Base-by-base conservation (phyloP, 1,140 invertebrate species). In the Acromyrmex heyeri region DNA sequence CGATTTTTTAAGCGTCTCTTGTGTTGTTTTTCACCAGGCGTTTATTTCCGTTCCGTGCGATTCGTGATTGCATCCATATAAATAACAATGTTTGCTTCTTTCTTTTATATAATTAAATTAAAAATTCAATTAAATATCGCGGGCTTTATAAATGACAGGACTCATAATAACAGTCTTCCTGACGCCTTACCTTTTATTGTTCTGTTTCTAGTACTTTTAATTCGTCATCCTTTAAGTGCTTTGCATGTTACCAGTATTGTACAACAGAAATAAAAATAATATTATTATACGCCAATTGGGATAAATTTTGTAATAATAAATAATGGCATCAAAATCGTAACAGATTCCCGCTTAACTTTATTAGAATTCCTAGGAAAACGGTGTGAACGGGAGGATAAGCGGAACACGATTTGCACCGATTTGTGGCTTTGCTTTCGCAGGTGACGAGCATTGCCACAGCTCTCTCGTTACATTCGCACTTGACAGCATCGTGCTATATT, bases 291-390 rank as follows among this genome's bases (percentile, higher is more conserved):
- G 3, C 21, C 65, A 38, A 44, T 67, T n/a, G 24, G 53, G 55
- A 83, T 62, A 50, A 83, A 83, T 44, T 24, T 24, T 38, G 3
- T 24, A 55, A 53, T 48, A 81, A 81, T 70, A 83, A 75, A 75
- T 75, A 73, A 75, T n/a, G 77, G 2, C 48, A 27, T 21, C 30
- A 55, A n/a, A 61, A 10, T 53, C 14, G n/a, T 18, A 18, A 16
- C 18, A 38, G 6, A 8, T 44, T 7, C 16, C 50, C 34, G 64
- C 5, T 21, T 48, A 16, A 16, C 18, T 61, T 50, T 30, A 21
- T 1, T n/a, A 16, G 10, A 1, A 16, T 57, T 72, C 2, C 53
- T 44, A 73, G 16, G 10, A 34, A 72, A 61, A 16, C 34, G 4
- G 38, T 3, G 10, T 44, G 14, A 24, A 16, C 10, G 34, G 8